phyloP scores from a whole-genome alignment of 2,888 invertebrate species.

The Thereva nobilitata region DNA sequence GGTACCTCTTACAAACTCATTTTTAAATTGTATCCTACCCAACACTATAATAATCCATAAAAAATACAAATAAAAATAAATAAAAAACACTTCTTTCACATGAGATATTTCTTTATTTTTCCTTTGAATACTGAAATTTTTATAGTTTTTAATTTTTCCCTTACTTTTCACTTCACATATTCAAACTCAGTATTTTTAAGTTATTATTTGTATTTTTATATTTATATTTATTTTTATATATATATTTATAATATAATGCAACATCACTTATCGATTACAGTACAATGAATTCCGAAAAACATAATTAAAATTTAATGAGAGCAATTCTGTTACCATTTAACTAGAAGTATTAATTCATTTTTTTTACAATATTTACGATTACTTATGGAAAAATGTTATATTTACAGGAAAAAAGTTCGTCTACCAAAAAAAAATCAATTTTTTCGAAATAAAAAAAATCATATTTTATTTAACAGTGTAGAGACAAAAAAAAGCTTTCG shows the following conservation, averaged over 20 bases:
- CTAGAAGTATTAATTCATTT: conserved; percentile 24
- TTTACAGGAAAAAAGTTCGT: conserved; percentile 9
- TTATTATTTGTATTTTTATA: conserved; percentile 18
- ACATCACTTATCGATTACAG: conserved; percentile 8
- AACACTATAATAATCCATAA: too few species aligned
- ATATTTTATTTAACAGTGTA: too few species aligned
- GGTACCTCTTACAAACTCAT: too few species aligned
- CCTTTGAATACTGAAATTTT: background rate
- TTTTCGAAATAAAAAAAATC: too few species aligned
- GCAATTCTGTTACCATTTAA: conserved; percentile 18
- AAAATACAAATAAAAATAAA: conserved; percentile 1
- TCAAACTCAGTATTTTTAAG: conserved; percentile 20
- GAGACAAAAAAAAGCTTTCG: too few species aligned
- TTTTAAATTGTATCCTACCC: too few species aligned
- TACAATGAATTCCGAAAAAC: conserved; percentile 34
- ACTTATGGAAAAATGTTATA: conserved; percentile 19
- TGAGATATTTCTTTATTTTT: conserved; percentile 33
- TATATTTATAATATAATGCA: background rate
- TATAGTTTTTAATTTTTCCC: too few species aligned
- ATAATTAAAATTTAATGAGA: conserved; percentile 16
- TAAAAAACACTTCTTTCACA: conserved; percentile 1
- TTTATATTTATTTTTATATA: conserved; percentile 6
- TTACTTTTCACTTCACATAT: conserved; percentile 23
- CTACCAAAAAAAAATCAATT: too few species aligned
- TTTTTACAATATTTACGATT: conserved; percentile 18